Evolutionary conservation across 2,113 vertebrate species (phyloP).

Genomic region (Taxidea taxus): DNA sequence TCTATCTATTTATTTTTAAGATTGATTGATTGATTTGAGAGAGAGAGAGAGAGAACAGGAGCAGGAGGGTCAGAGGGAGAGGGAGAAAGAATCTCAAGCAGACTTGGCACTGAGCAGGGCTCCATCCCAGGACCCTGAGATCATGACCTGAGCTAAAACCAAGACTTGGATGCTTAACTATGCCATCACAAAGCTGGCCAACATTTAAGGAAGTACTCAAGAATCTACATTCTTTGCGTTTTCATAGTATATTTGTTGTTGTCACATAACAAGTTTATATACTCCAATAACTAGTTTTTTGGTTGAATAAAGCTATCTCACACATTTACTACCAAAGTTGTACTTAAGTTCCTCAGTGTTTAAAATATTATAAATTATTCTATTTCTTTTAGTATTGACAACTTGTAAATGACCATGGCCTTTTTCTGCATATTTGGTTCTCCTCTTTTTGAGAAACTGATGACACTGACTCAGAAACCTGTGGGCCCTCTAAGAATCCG

Average conservation of each 20-base stretch:
- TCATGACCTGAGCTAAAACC: background rate
- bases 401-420: background rate
- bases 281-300: background rate
- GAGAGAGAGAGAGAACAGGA: background rate
- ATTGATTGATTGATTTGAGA: background rate
- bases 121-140: background rate
- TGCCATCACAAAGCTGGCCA: background rate
- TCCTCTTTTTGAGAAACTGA: background rate
- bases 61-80: background rate
- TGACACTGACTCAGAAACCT: background rate
- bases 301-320: background rate
- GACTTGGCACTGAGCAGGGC: background rate
- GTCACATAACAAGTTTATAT: background rate
- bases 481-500: background rate
- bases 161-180: background rate
- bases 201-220: background rate
- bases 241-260: background rate
- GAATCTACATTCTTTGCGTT: background rate
- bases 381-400: background rate
- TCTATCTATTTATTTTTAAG: background rate
- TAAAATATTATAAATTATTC: background rate
- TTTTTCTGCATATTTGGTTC: background rate
- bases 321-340: background rate
- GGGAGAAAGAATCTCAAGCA: background rate
- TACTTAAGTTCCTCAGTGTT: background rate